Percentiles rank a stretch among this genome's conserved stretches.
These are phyloP conservation scores for Araneus ventricosus DNA, from an alignment of 1,140 invertebrate species.

Conservation along the genomic window DNA sequence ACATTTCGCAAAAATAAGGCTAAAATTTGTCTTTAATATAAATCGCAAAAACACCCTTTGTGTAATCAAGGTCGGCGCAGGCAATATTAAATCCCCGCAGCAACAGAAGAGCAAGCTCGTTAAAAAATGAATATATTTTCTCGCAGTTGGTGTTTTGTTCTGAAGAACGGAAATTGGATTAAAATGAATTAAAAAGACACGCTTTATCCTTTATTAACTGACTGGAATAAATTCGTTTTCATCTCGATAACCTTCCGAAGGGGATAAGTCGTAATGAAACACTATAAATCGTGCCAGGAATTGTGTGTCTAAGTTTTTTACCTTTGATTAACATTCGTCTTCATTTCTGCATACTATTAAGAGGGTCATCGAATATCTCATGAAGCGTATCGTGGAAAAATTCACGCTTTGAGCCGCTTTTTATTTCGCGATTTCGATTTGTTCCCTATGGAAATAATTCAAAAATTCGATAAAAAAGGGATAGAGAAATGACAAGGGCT, in stretches of 20 bases:
- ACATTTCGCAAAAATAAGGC: too few relatives aligned
- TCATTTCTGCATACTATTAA: not conserved
- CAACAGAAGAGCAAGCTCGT: too few relatives aligned
- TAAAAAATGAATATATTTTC: too few relatives aligned
- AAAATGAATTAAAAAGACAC: not conserved
- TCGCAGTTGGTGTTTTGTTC: too few relatives aligned
- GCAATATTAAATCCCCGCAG: too few relatives aligned
- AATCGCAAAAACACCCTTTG: too few relatives aligned
- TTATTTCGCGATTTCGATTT: not conserved
- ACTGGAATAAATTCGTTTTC: not conserved
- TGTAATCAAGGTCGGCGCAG: too few relatives aligned
- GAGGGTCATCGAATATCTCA: not conserved
- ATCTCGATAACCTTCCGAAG: not conserved
- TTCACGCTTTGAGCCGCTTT: not conserved
- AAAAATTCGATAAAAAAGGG: too few relatives aligned
- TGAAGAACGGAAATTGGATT: not conserved
- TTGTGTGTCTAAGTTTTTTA: not conserved
- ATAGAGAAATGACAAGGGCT: too few relatives aligned
- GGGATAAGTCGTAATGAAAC: not conserved
- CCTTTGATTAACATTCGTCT: not conserved
- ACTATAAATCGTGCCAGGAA: not conserved
- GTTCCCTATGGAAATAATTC: not conserved
- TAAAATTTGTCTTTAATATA: too few relatives aligned
- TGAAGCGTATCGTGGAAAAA: not conserved
- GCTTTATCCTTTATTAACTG: not conserved